phyloP scores from a whole-genome alignment of 2,113 vertebrate genomes.

The Cyanoliseus patagonus region DNA sequence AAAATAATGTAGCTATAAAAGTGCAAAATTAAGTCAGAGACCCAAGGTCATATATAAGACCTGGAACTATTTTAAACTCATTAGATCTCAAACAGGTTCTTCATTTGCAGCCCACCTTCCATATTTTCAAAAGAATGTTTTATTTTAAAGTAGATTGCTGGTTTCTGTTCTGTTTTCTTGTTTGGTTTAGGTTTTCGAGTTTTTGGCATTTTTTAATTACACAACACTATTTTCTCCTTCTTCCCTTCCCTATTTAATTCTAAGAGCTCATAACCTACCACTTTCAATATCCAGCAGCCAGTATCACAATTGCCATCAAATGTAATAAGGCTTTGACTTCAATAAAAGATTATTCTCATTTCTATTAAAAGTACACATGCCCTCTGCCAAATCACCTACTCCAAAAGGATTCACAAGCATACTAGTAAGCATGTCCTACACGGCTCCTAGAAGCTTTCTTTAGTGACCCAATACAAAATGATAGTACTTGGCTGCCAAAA shows the following conservation, averaged over 20 bases:
- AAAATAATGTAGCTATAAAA: neutral
- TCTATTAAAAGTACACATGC: neutral
- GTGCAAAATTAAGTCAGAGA: neutral
- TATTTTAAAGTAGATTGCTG: neutral
- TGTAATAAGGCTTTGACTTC: neutral
- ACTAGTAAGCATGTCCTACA: neutral
- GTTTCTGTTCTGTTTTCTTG: neutral
- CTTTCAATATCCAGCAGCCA: neutral
- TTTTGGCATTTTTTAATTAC: neutral
- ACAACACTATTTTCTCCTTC: neutral
- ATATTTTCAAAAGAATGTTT: neutral
- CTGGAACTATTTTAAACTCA: neutral
- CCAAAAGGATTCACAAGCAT: neutral
- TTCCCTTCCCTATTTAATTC: neutral
- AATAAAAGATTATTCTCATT: neutral
- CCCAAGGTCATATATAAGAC: neutral
- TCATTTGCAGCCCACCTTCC: neutral
- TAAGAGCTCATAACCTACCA: neutral
- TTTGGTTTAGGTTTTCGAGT: accelerated
- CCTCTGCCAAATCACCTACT: neutral
- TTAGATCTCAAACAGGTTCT: neutral
- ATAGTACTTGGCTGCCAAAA: neutral
- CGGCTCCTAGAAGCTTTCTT: neutral
- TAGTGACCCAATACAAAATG: neutral
- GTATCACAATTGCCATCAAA: neutral